Percentiles rank a stretch among this genome's conserved stretches.
These are phyloP conservation scores for Gracilinanus agilis DNA, from an alignment of 2,113 vertebrate genomes.

Conservation along the genomic window DNA sequence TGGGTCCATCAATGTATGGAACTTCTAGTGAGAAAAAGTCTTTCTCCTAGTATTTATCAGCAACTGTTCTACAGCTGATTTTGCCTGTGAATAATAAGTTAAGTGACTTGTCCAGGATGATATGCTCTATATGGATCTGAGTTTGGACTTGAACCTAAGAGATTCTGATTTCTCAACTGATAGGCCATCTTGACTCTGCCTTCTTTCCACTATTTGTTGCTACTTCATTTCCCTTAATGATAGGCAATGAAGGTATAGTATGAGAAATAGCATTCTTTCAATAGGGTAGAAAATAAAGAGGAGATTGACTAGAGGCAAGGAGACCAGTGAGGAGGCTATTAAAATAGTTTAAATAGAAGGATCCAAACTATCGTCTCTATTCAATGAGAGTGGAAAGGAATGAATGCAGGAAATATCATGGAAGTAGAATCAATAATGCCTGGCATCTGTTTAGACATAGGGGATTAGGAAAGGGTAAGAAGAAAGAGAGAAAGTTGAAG, in stretches of 20 bases:
- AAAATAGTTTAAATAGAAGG: not conserved
- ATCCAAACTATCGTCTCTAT: not conserved
- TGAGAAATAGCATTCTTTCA: not conserved
- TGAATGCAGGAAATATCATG: not conserved
- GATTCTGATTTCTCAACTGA: not conserved
- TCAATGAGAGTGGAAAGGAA: not conserved
- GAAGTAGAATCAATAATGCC: not conserved
- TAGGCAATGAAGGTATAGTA: not conserved
- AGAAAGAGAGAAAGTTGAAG: not conserved
- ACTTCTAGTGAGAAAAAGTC: not conserved
- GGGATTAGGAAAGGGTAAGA: not conserved
- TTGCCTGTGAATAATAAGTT: not conserved
- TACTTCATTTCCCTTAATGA: not conserved
- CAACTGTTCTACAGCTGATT: not conserved
- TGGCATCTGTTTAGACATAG: not conserved
- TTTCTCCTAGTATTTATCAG: not conserved
- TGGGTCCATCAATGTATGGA: not conserved
- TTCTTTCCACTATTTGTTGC: not conserved
- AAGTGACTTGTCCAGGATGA: not conserved
- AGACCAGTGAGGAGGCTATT: not conserved
- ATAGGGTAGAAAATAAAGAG: not conserved
- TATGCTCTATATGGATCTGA: not conserved
- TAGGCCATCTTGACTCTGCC: not conserved
- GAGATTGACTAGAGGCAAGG: not conserved
- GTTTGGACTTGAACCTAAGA: not conserved